These are phyloP conservation scores for Otis tarda DNA, from an alignment of 2,113 vertebrate species.

Conservation along the genomic window DNA sequence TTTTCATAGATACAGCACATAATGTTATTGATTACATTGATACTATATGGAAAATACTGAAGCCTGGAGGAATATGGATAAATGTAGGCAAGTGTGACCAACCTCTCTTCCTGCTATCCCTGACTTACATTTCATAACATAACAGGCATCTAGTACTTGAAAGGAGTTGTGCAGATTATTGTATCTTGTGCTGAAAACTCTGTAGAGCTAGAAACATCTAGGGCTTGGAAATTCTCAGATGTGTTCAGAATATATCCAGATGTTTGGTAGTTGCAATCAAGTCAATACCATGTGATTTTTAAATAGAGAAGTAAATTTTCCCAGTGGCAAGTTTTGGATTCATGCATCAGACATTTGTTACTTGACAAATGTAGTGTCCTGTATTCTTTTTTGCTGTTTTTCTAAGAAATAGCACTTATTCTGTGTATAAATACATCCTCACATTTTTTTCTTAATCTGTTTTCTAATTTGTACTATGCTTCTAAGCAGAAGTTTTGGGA, in stretches of 20 bases:
- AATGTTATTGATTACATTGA: constrained; percentile 98
- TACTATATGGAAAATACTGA: constrained; percentile 98
- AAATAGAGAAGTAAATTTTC: not conserved
- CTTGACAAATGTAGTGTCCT: not conserved
- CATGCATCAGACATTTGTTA: not conserved
- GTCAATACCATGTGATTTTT: not conserved
- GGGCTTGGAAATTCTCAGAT: not conserved
- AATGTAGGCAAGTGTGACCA: constrained; percentile 88
- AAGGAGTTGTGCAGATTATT: not conserved
- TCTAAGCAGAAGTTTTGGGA: not conserved
- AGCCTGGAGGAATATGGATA: constrained; percentile 97
- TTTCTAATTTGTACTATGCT: not conserved
- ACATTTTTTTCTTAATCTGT: not conserved
- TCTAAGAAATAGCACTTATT: not conserved
- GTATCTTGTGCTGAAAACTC: not conserved
- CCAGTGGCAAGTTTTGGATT: not conserved
- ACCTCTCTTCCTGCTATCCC: not conserved
- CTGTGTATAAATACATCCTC: not conserved
- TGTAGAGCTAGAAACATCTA: not conserved
- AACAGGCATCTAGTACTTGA: not conserved
- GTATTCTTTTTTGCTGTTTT: not conserved
- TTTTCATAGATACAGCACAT: constrained; percentile 98
- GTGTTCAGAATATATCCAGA: not conserved
- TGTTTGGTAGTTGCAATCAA: not conserved
- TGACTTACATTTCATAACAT: not conserved